Percentiles rank a stretch among this genome's conserved stretches.
Conservation (phyloP, 2,888 invertebrate species). For the Pimpla rufipes region DNA sequence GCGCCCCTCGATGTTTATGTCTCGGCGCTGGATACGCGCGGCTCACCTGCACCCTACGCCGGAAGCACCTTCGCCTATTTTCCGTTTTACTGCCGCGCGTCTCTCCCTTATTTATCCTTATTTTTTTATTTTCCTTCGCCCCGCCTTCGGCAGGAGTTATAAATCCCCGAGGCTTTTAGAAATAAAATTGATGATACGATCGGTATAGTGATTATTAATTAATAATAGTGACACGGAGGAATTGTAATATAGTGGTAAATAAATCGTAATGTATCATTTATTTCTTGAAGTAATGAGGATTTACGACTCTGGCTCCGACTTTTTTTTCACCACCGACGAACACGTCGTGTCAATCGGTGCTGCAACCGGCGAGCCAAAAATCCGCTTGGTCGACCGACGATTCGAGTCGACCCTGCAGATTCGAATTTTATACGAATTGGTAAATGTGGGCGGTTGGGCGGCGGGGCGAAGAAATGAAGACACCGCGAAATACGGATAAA, state of each 20-base stretch:
- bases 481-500: neutral
- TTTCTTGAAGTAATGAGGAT: too few species aligned
- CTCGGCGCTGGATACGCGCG: slow-evolving; percentile 15
- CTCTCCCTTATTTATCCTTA: slow-evolving; percentile 14
- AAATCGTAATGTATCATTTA: too few species aligned
- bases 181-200: too few species aligned
- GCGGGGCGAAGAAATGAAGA: slow-evolving; percentile 19
- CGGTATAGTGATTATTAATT: too few species aligned
- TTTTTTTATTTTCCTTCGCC: neutral
- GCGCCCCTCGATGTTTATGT: slow-evolving; percentile 34
- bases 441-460: slow-evolving; percentile 47
- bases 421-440: slow-evolving; percentile 59
- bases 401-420: slow-evolving; percentile 40
- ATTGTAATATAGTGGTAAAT: too few species aligned
- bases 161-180: too few species aligned
- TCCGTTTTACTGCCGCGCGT: slow-evolving; percentile 13
- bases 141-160: too few species aligned
- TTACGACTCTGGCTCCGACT: too few species aligned
- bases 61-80: slow-evolving; percentile 33
- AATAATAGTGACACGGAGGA: too few species aligned
- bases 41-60: slow-evolving; percentile 25
- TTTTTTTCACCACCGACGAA: too few species aligned
- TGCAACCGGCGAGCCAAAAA: too few species aligned
- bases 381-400: slow-evolving; percentile 42
- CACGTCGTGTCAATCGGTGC: too few species aligned